Percentiles rank a stretch among this genome's conserved stretches.
Evolutionary conservation across 2,113 vertebrate genomes (phyloP).

Genomic region (Hipposideros armiger): DNA sequence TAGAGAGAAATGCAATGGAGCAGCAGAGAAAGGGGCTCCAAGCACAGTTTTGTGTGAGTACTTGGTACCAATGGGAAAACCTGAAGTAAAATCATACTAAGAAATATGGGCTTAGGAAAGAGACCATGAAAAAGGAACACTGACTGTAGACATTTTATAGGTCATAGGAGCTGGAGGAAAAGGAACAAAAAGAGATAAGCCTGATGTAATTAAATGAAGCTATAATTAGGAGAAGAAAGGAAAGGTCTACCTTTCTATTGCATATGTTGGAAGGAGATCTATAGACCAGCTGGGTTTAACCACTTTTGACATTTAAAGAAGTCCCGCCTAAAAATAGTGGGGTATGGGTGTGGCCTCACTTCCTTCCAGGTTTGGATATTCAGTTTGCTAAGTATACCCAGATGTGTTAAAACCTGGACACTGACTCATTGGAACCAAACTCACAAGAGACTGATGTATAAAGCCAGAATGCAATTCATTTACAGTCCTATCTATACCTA

Average conservation of each 20-base stretch:
- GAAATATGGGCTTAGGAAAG: neutral
- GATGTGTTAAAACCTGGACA: neutral
- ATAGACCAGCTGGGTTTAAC: neutral
- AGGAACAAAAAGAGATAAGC: neutral
- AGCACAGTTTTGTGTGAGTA: neutral
- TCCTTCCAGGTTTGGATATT: constrained; percentile 6
- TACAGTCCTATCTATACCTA: neutral
- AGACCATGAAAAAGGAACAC: neutral
- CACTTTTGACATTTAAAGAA: neutral
- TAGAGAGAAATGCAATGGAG: neutral
- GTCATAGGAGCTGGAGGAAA: neutral
- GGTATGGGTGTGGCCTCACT: neutral
- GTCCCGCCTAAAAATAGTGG: neutral
- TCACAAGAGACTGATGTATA: neutral
- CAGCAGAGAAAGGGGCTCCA: neutral
- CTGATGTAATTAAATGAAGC: neutral
- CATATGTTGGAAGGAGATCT: neutral
- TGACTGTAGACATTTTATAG: neutral
- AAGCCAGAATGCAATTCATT: neutral
- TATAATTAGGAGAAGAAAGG: neutral
- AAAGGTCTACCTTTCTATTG: neutral
- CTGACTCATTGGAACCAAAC: constrained; percentile 28
- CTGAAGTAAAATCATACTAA: neutral
- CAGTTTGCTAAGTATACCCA: constrained; percentile 6
- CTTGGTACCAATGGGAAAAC: neutral